A percentile compares a stretch with the other conserved stretches of the same genome.
Conservation (phyloP, 2,113 vertebrate species). For the Nyctibius bracteatus region DNA sequence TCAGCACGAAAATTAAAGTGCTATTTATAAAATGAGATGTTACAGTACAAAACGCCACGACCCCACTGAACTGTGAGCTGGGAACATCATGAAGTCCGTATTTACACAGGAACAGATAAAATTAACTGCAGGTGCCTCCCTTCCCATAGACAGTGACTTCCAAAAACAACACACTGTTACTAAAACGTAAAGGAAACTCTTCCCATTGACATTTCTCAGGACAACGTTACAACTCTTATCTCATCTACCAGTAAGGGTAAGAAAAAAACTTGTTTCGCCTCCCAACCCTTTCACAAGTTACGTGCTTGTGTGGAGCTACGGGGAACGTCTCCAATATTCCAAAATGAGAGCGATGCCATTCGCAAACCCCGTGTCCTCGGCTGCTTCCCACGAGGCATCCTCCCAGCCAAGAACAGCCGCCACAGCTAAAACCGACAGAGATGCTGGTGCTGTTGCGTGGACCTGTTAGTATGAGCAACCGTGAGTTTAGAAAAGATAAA, state of each 20-base stretch:
- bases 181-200: background rate
- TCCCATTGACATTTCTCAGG: background rate
- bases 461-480: background rate
- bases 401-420: background rate
- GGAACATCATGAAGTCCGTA: background rate
- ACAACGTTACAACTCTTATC: constrained; percentile 11
- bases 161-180: constrained; percentile 41
- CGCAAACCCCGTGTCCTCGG: background rate
- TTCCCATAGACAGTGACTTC: constrained; percentile 51
- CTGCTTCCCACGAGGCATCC: background rate
- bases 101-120: constrained; percentile 33
- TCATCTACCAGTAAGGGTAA: background rate
- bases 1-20: constrained; percentile 39
- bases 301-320: background rate
- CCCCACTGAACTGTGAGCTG: background rate
- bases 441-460: background rate
- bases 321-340: background rate
- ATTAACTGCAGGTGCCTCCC: constrained; percentile 56
- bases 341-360: rapidly evolving
- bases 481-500: background rate
- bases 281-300: background rate
- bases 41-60: constrained; percentile 26
- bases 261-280: background rate
- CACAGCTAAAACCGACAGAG: background rate
- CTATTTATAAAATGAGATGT: constrained; percentile 52